A percentile compares a stretch with the other conserved stretches of the same genome.
phyloP scores from a whole-genome alignment of 2,113 vertebrate species.

The Sminthopsis crassicaudata region DNA sequence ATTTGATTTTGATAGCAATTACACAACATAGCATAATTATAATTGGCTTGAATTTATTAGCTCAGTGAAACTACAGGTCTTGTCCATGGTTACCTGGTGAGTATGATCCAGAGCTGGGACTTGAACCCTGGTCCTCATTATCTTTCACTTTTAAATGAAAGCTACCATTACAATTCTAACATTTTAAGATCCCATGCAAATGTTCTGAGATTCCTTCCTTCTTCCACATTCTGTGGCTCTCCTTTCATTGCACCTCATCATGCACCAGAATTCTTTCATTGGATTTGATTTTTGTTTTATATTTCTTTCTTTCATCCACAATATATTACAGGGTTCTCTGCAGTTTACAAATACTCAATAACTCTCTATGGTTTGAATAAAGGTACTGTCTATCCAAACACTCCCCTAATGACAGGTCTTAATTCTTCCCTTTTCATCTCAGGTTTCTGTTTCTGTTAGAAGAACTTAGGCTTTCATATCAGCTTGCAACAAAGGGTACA shows the following conservation, averaged over 20 bases:
- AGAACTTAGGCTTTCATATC: conserved; percentile 18
- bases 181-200: neutral
- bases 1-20: neutral
- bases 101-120: neutral
- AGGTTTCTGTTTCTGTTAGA: neutral
- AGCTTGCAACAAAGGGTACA: neutral
- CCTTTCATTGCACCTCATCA: neutral
- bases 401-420: neutral
- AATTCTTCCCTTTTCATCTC: neutral
- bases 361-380: neutral
- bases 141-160: neutral
- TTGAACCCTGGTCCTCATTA: neutral
- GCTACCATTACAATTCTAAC: neutral
- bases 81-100: neutral
- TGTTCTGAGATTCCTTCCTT: neutral
- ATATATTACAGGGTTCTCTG: neutral
- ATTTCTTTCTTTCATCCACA: neutral
- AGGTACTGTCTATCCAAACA: neutral
- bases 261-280: neutral
- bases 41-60: neutral
- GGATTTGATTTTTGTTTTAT: neutral
- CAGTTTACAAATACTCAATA: neutral
- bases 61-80: neutral
- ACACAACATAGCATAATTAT: neutral
- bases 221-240: neutral